Evolutionary conservation across 2,797 vertebrate species (phyloP), one percentile per base, ranked within the genome.

Genomic region (Rhabdomys pumilio): DNA sequence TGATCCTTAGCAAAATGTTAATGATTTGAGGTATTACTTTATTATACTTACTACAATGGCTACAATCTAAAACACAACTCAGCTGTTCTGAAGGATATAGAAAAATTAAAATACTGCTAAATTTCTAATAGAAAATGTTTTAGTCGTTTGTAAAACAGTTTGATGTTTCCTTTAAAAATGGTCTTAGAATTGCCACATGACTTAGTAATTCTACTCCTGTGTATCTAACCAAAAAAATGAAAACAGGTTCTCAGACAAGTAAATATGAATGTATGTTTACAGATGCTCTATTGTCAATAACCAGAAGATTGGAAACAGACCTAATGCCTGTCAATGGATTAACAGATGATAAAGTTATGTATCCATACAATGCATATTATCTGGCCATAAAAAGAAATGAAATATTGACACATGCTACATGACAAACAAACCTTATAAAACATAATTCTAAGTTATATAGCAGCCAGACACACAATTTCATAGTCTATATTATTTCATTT

Each of bases 331-430:
- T 79, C 47, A 38, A 41, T 69, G 41, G 11, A 82, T 79, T 26
- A 81, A 84, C 50, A 26, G 10, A 63, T 91, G 84, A 90, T 72
- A 79, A 92, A 96, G 34, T 94, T 41, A 81, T 88, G 8, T 88
- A 69, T 88, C 90, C 65, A 57, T 86, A 83, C 15, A 89, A 20
- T 92, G 47, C 63, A 86, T 91, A 91, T 81, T 93, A 65, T 85
- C 91, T 69, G 91, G 15, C 61, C 67, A 57, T 90, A 63, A 85
- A 92, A 90, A 75, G 12, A 91, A 90, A 95, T 75, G 76, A 90
- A 96, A 80, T 90, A 26, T 8, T 63, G 73, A 63, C 80, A 4
- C 17, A 79, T 92, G 41, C 15, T 95, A 84, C 13, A 92, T 89
- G 3, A 6, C 59, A 67, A 50, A 85, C 92, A 55, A 77, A 91